Evolutionary conservation across 1,140 invertebrate species (phyloP).

Genomic region (Pectinophora gossypiella): DNA sequence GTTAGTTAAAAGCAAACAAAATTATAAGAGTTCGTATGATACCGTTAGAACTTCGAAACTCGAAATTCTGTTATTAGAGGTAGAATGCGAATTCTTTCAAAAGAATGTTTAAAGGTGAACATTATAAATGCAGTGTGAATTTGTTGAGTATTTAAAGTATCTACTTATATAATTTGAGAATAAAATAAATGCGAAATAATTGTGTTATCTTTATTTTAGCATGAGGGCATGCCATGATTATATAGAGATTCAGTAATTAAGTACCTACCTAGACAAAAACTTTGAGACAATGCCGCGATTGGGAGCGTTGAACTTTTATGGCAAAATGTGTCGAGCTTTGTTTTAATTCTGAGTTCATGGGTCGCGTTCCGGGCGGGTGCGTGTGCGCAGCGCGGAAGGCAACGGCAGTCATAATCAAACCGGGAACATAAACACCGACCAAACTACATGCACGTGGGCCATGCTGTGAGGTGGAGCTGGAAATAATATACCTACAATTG

Average conservation of each 20-base stretch:
- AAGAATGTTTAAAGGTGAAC: background rate
- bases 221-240: too few species aligned
- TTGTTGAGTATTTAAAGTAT: too few species aligned
- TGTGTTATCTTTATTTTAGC: too few species aligned
- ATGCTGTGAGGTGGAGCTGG: too few species aligned
- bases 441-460: too few species aligned
- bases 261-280: too few species aligned
- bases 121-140: background rate
- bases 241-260: too few species aligned
- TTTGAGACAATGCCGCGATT: too few species aligned
- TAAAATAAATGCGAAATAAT: too few species aligned
- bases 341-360: slow-evolving; percentile 23
- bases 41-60: background rate
- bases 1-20: background rate
- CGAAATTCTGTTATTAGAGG: background rate
- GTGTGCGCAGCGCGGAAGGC: slow-evolving; percentile 31
- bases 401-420: slow-evolving; percentile 20
- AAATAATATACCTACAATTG: too few species aligned
- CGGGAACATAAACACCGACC: slow-evolving; percentile 5
- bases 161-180: too few species aligned
- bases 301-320: background rate
- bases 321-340: slow-evolving; percentile 18
- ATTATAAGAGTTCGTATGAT: background rate
- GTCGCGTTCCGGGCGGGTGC: slow-evolving; percentile 39
- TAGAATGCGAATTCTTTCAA: background rate